phyloP scores from a whole-genome alignment of 2,888 invertebrate genomes.

The Caenorhabditis angaria region DNA sequence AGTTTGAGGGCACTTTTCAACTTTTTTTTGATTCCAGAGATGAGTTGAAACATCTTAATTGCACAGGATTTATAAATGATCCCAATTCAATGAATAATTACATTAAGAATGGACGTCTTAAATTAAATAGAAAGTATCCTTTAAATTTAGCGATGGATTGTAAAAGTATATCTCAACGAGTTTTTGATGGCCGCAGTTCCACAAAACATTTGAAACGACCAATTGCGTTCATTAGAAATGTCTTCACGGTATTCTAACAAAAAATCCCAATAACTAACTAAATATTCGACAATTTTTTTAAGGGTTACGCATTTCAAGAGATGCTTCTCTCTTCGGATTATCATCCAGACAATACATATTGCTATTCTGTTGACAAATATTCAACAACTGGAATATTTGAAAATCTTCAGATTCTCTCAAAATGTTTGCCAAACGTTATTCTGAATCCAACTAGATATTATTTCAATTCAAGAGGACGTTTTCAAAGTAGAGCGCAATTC shows the following conservation, averaged over 20 bases:
- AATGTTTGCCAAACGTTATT: slow-evolving; percentile 28
- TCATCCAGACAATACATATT: slow-evolving; percentile 35
- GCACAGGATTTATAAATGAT: neutral
- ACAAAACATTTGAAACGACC: neutral
- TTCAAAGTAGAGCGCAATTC: slow-evolving; percentile 34
- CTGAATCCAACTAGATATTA: slow-evolving; percentile 26
- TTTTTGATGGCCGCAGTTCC: neutral
- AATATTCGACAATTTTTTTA: too few species aligned
- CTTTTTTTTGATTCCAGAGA: too few species aligned
- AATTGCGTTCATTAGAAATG: neutral
- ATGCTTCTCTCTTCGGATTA: slow-evolving; percentile 26
- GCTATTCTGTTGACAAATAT: slow-evolving; percentile 29
- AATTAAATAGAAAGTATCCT: neutral
- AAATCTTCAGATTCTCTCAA: slow-evolving; percentile 14
- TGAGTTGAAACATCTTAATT: neutral
- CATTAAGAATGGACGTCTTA: neutral
- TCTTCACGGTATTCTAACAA: neutral
- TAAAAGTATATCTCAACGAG: neutral
- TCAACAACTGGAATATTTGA: slow-evolving; percentile 16
- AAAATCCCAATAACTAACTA: too few species aligned
- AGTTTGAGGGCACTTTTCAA: too few species aligned
- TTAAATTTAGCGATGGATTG: neutral
- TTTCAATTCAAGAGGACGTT: slow-evolving; percentile 20
- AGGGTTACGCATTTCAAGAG: slow-evolving; percentile 35
- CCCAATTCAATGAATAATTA: neutral